Evolutionary conservation across 2,113 vertebrate genomes (phyloP), one percentile per base, ranked within the genome.

Genomic region (Indri indri): DNA sequence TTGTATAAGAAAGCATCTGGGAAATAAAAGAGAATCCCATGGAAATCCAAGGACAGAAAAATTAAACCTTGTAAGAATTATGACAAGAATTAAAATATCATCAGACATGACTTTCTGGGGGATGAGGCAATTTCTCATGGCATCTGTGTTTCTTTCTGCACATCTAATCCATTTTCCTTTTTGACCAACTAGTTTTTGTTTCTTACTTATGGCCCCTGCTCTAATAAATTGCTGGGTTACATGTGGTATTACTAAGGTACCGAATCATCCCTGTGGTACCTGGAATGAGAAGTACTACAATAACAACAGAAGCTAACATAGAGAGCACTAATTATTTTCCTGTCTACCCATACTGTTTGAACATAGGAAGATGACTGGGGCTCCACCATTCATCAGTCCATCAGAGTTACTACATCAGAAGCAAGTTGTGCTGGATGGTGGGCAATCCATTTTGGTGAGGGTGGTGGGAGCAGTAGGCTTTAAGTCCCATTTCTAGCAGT

Each of bases 391-490:
- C 40, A 70, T 27, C 13, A 84, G 59, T 42, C 8, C 40, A 22
- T 45, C 11, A 27, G n/a, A 59, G 22, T 71, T 9, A 32, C 9
- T 74, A 50, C 65, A 65, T 42, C 40, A 83, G 42, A 63, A 63
- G 20, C 8, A 37, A 14, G 20, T 47, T 17, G 22, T 37, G 17
- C 23, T 12, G 16, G 16, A 7, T 8, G 5, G 12, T 1, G 22
- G 18, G 3, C 2, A 34, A 40, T 52, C 14, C 9, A 22, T 27
- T 73, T 25, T 77, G 50, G 20, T 37, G 42, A 81, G 14, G 0
- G 18, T 9, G 1, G 30, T 30, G 7, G 45, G 20, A 71, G 3
- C 6, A 65, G 9, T 9, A 12, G 1, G 1, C 20, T 25, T 20
- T 63, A 8, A 3, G 4, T 61, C n/a, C 7, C 4, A 8, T 27